Conservation (phyloP, 2,797 vertebrate species). For the Leptodactylus fallax region DNA sequence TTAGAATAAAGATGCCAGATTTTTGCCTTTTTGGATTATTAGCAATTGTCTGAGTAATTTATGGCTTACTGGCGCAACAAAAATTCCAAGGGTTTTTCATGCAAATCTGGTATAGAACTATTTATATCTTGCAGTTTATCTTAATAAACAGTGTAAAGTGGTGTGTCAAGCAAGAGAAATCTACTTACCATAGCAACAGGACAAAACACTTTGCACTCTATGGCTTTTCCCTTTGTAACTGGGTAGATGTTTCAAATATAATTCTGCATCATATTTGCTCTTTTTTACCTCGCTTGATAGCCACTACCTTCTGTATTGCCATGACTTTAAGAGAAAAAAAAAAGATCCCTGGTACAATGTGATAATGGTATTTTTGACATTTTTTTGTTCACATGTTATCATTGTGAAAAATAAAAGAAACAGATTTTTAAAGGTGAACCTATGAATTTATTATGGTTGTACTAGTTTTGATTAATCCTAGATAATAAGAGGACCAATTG, state of each 20-base stretch:
- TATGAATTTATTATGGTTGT: not conserved
- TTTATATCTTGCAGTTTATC: not conserved
- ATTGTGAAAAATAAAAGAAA: not conserved
- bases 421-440: not conserved
- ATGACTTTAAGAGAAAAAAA: not conserved
- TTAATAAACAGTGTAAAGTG: not conserved
- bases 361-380: not conserved
- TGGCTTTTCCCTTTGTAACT: not conserved
- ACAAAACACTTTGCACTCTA: not conserved
- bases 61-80: not conserved
- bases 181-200: not conserved
- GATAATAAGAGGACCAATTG: not conserved
- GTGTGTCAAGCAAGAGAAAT: not conserved
- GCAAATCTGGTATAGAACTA: not conserved
- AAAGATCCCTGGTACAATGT: not conserved
- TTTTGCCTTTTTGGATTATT: not conserved
- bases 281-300: not conserved
- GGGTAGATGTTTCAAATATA: not conserved
- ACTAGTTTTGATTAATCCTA: slow-evolving; percentile 9
- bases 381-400: not conserved
- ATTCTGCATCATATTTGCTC: slow-evolving; percentile 2
- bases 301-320: not conserved
- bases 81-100: not conserved
- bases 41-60: not conserved
- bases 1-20: not conserved